Percentiles rank a stretch among this genome's conserved stretches.
Evolutionary conservation across 2,797 vertebrate species (phyloP).

Genomic region (Galago senegalensis): DNA sequence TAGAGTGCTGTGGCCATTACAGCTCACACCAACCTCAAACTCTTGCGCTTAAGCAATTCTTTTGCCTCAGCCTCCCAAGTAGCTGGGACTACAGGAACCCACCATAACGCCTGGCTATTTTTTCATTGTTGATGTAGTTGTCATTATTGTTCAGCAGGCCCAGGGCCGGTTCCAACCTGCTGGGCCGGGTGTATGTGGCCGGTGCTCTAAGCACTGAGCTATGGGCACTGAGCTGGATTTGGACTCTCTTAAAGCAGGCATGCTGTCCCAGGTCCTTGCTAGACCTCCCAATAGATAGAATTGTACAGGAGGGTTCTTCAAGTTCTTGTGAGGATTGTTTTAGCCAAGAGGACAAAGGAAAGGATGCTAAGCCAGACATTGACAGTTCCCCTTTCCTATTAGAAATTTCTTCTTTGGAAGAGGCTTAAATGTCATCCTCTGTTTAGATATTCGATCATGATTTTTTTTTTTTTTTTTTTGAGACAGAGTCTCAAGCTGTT

Average conservation of each 20-base stretch:
- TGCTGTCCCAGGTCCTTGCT: not conserved
- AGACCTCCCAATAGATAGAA: not conserved
- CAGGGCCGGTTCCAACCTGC: no score
- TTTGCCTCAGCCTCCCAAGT: no score
- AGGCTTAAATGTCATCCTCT: not conserved
- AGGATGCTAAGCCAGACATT: not conserved
- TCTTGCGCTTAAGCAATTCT: no score
- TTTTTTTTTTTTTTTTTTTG: not conserved
- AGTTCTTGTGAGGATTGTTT: not conserved
- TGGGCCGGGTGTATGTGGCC: no score
- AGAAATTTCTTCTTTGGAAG: constrained; percentile 22
- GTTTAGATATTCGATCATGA: not conserved
- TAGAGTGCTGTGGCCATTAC: no score
- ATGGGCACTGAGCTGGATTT: not conserved
- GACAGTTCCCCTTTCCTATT: not conserved
- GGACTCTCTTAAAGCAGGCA: not conserved
- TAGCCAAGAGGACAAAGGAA: not conserved
- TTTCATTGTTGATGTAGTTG: no score
- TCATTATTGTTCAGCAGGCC: no score
- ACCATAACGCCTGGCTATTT: no score
- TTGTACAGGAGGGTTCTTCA: not conserved
- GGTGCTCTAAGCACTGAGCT: no score
- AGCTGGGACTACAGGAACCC: no score
- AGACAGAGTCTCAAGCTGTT: no score
- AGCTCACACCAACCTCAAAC: no score